phyloP scores from a whole-genome alignment of 2,797 vertebrate genomes.

The Austrolebias charrua region DNA sequence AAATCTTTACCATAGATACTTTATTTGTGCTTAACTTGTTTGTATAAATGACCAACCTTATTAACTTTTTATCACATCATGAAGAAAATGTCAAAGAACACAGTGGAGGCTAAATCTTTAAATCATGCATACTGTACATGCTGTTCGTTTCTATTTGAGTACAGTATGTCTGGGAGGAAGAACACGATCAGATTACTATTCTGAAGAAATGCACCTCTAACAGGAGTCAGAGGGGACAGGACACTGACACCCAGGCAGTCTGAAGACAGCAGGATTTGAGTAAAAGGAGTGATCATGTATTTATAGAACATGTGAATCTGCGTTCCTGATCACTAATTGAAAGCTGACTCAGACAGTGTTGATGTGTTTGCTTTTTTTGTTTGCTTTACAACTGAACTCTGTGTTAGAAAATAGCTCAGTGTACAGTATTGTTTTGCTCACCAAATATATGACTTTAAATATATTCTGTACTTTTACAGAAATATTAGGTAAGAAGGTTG shows the following conservation, averaged over 20 bases:
- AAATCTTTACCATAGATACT: not conserved
- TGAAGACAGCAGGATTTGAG: conserved; percentile 36
- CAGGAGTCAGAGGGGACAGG: conserved; percentile 35
- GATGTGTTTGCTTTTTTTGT: not conserved
- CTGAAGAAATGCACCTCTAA: conserved; percentile 30
- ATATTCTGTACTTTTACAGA: conserved; percentile 14
- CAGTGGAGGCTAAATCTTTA: not conserved
- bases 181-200: conserved; percentile 22
- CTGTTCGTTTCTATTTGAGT: conserved; percentile 11
- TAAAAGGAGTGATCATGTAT: conserved; percentile 20
- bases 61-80: too few species aligned
- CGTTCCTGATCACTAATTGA: conserved; percentile 12
- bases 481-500: conserved; percentile 11
- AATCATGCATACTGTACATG: conserved; percentile 8
- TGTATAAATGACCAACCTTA: not conserved
- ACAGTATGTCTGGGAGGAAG: not conserved
- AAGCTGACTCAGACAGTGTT: not conserved
- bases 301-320: conserved; percentile 33
- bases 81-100: not conserved
- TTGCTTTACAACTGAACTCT: not conserved
- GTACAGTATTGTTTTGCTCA: not conserved
- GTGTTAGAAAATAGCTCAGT: too few species aligned
- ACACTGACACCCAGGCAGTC: conserved; percentile 48
- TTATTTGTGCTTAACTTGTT: not conserved
- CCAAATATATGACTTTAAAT: not conserved